phyloP scores from a whole-genome alignment of 92 coral and sea anemone species.

The Epizoanthus ramosus region DNA sequence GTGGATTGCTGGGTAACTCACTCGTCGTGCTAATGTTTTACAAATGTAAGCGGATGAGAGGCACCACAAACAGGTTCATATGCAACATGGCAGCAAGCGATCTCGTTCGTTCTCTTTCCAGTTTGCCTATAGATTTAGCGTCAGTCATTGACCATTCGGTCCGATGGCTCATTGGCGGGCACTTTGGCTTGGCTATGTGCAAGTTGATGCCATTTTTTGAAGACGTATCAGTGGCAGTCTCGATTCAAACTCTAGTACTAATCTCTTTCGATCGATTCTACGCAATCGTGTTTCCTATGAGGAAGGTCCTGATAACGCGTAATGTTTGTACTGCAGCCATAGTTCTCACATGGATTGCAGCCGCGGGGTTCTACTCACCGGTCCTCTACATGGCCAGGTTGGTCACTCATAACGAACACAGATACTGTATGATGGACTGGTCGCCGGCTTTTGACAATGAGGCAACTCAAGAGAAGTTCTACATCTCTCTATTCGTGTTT shows the following conservation, averaged over 20 bases:
- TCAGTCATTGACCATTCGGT: constrained; percentile 31
- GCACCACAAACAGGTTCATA: constrained; percentile 32
- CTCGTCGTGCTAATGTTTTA: constrained; percentile 21
- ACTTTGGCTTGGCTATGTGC: constrained; percentile 19
- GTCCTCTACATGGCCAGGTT: constrained; percentile 28
- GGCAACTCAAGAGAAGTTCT: constrained; percentile 21
- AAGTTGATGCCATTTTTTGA: constrained; percentile 32
- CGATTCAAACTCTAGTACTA: constrained; percentile 32
- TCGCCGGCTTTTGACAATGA: constrained; percentile 25
- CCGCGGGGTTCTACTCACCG: constrained; percentile 23
- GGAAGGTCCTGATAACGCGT: constrained; percentile 14
- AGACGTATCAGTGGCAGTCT: constrained; percentile 27
- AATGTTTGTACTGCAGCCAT: not conserved
- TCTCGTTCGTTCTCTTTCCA: constrained; percentile 13
- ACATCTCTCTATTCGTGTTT: constrained; percentile 25
- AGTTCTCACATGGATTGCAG: constrained; percentile 2
- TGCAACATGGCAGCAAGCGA: constrained; percentile 37
- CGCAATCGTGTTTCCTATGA: constrained; percentile 35
- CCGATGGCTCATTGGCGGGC: constrained; percentile 29
- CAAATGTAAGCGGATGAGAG: constrained; percentile 16
- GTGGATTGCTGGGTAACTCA: constrained; percentile 24
- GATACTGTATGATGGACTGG: constrained; percentile 32
- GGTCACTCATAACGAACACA: not conserved
- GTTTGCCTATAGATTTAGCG: constrained; percentile 17
- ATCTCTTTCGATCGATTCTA: constrained; percentile 31